Conservation (phyloP, 92 coral and sea anemone species). For the Plumapathes pennacea region DNA sequence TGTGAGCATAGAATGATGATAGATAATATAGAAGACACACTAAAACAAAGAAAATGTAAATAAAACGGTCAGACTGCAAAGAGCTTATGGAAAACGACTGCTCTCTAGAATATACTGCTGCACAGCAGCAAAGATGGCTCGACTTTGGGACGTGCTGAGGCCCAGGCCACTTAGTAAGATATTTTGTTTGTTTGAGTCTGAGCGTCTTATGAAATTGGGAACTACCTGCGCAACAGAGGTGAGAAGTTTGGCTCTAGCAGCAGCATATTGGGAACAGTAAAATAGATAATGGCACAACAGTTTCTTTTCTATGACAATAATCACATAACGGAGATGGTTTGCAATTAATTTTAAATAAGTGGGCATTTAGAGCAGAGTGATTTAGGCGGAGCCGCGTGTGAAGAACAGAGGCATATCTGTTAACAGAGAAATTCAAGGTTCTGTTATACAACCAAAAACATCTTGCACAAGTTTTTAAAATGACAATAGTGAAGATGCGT, state of each 20-base stretch:
- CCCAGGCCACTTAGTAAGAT: too few species aligned
- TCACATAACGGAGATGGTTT: constrained; percentile 19
- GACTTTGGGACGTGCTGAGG: too few species aligned
- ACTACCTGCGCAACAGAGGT: constrained; percentile 27
- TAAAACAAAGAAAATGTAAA: too few species aligned
- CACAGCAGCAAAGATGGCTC: too few species aligned
- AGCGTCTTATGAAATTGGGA: too few species aligned
- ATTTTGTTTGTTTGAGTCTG: too few species aligned
- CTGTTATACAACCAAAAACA: too few species aligned
- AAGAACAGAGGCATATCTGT: neutral
- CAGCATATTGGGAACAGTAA: constrained; percentile 21
- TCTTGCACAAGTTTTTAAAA: constrained; percentile 1
- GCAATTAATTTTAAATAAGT: constrained; percentile 5
- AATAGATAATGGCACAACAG: constrained; percentile 20
- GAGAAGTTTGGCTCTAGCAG: constrained; percentile 5
- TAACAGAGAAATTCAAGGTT: neutral
- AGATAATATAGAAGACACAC: too few species aligned
- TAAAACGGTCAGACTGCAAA: too few species aligned
- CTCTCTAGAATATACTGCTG: too few species aligned
- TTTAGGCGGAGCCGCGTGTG: constrained; percentile 1
- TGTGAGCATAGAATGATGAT: too few species aligned
- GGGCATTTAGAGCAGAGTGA: constrained; percentile 2
- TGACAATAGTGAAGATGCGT: neutral
- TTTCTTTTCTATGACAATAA: constrained; percentile 13
- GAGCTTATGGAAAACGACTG: too few species aligned